Evolutionary conservation across 2,113 vertebrate species (phyloP), one percentile per base, ranked within the genome.

Genomic region (Pandion haliaetus): DNA sequence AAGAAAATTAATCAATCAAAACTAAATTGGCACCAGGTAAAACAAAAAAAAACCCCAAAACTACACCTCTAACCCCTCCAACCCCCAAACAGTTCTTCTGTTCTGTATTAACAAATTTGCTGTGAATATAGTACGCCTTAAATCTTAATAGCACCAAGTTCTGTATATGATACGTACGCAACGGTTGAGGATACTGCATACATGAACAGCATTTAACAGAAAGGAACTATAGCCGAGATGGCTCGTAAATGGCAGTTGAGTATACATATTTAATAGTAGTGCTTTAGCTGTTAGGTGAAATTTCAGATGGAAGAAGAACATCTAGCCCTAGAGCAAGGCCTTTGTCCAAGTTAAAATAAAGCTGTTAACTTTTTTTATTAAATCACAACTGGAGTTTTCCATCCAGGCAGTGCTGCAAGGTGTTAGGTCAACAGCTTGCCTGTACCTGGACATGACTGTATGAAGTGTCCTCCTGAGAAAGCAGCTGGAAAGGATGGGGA

Each of bases 11-110:
- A 99, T 88, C 98, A 99, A 62, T 99, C 99, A 83, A 99, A 99
- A 74, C 97, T 99, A 89, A 99, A 99, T 98, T 99, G 99, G 99
- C 99, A 99, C 95, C 99, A 99, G 99, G 99, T 99, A 99, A 98
- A 96, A 88, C 58, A 72, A 40, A 67, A 78, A 57, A 58, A 57
- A 5, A 2, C 28, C 73, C 76, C 63, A 44, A 44, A 96, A 88
- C 82, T 91, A 73, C 12, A 83, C 85, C 79, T 88, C 59, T 95
- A 95, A 96, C 90, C 71, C 82, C 82, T 73, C 42, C 50, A 71
- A 86, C 40, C 59, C 69, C 28, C 32, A 84, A 59, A 76, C 45
- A 81, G 24, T 90, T 88, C 32, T 83, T 91, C 24, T 86, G n/a
- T 72, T 69, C 58, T 93, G 50, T 92, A 81, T 97, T 97, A 96